A percentile compares a stretch with the other conserved stretches of the same genome.
Conservation (phyloP, 2,797 vertebrate species). For the Pogonophryne albipinna region DNA sequence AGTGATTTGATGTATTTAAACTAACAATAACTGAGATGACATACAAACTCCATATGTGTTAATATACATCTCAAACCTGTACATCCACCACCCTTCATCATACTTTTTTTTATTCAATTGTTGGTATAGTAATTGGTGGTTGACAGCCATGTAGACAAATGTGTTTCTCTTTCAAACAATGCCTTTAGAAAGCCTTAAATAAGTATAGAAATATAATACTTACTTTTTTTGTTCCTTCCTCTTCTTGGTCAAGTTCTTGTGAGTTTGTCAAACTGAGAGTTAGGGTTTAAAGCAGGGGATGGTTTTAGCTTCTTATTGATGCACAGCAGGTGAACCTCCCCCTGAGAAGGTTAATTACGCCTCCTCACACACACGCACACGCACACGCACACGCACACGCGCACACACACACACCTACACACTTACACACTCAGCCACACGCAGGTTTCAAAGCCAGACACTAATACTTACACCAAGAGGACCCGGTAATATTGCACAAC, state of each 20-base stretch:
- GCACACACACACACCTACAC: too few relatives aligned
- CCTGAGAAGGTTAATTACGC: constrained; percentile 32
- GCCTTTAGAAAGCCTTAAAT: neutral
- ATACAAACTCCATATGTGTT: neutral
- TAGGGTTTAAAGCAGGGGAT: constrained; percentile 47
- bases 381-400: neutral
- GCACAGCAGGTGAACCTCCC: constrained; percentile 51
- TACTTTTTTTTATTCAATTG: neutral
- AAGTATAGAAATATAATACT: constrained; percentile 53
- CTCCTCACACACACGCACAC: constrained; percentile 29
- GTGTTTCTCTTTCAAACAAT: neutral
- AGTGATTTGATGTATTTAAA: neutral
- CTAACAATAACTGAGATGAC: neutral
- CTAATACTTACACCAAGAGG: neutral
- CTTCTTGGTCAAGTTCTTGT: constrained; percentile 24
- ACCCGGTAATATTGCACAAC: neutral
- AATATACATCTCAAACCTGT: neutral
- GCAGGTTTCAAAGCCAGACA: constrained; percentile 20
- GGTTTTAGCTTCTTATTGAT: constrained; percentile 52
- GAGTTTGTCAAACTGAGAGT: constrained; percentile 42
- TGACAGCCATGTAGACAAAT: neutral
- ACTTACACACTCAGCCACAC: too few relatives aligned
- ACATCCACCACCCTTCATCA: too few relatives aligned
- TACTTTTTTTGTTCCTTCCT: constrained; percentile 57
- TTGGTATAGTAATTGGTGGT: neutral